These are phyloP conservation scores for Teleiodes luculella DNA, from an alignment of 2,888 invertebrate genomes.

Conservation along the genomic window DNA sequence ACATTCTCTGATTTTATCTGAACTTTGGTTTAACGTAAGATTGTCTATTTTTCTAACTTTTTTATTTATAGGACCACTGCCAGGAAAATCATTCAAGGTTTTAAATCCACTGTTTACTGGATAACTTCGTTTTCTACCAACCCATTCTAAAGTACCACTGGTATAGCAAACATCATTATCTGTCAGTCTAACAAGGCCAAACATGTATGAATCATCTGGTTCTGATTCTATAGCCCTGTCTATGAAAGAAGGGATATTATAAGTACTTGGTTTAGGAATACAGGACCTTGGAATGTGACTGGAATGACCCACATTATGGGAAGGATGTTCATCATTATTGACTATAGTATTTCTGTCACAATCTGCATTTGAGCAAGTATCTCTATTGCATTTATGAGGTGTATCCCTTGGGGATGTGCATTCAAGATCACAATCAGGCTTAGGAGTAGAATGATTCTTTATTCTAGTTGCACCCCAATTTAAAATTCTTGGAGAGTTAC, in stretches of 20 bases:
- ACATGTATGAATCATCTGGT: slow-evolving; percentile 44
- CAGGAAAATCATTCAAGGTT: slow-evolving; percentile 40
- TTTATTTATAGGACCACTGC: slow-evolving; percentile 42
- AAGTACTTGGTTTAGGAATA: slow-evolving; percentile 58
- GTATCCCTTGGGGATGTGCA: not conserved
- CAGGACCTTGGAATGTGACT: slow-evolving; percentile 59
- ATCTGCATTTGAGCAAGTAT: not conserved
- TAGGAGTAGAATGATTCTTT: not conserved
- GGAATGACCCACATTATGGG: slow-evolving; percentile 52
- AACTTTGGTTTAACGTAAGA: slow-evolving; percentile 33
- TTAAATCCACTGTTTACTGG: slow-evolving; percentile 70
- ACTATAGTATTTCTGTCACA: not conserved
- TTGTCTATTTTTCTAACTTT: slow-evolving; percentile 35
- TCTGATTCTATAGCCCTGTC: slow-evolving; percentile 27
- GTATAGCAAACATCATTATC: slow-evolving; percentile 72
- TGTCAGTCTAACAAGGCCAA: slow-evolving; percentile 66
- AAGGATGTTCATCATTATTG: slow-evolving; percentile 21
- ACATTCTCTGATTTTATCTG: slow-evolving; percentile 42
- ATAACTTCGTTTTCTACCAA: slow-evolving; percentile 63
- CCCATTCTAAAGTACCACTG: slow-evolving; percentile 71
- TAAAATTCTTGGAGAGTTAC: not conserved
- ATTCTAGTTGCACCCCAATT: slow-evolving; percentile 14
- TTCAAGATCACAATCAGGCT: not conserved
- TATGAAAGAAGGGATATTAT: slow-evolving; percentile 49
- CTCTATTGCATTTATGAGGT: not conserved